Percentiles rank a stretch among this genome's conserved stretches.
phyloP scores from a whole-genome alignment of 30 jellyfish, hydroid and myxozoan species.

The Clytia hemisphaerica region DNA sequence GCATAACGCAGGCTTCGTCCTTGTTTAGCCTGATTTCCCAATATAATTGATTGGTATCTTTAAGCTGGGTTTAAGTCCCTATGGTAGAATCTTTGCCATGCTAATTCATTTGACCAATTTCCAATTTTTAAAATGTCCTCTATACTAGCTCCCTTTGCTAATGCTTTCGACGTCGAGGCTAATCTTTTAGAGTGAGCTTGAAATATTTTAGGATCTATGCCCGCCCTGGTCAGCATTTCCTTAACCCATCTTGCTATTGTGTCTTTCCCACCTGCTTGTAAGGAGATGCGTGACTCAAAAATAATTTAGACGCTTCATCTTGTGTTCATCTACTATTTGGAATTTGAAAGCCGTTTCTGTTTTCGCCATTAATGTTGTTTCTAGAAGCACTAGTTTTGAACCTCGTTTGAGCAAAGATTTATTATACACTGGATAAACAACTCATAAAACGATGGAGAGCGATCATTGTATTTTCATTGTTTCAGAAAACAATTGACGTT shows the following conservation, averaged over 20 bases:
- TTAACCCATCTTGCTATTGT: constrained; percentile 2
- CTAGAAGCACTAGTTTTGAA: background rate
- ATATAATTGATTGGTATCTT: no score
- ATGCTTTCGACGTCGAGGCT: constrained; percentile 1
- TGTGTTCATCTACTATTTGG: background rate
- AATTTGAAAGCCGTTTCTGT: background rate
- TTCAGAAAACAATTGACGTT: no score
- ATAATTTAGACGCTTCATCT: no score
- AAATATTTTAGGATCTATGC: no score
- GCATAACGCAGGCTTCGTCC: no score
- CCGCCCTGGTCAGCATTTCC: background rate
- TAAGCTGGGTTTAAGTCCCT: no score
- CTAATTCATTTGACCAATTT: background rate
- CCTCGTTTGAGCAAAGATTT: background rate
- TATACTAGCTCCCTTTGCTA: background rate
- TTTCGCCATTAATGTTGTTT: background rate
- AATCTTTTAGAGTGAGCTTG: background rate
- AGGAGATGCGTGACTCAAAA: background rate
- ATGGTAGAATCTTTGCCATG: background rate
- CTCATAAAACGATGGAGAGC: no score
- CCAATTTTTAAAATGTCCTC: background rate
- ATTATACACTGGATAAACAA: no score
- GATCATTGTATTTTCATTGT: no score
- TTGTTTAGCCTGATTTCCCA: no score
- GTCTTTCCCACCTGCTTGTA: background rate